A percentile compares a stretch with the other conserved stretches of the same genome.
Conservation (phyloP, 1,140 invertebrate species). For the Cryptotermes secundus region DNA sequence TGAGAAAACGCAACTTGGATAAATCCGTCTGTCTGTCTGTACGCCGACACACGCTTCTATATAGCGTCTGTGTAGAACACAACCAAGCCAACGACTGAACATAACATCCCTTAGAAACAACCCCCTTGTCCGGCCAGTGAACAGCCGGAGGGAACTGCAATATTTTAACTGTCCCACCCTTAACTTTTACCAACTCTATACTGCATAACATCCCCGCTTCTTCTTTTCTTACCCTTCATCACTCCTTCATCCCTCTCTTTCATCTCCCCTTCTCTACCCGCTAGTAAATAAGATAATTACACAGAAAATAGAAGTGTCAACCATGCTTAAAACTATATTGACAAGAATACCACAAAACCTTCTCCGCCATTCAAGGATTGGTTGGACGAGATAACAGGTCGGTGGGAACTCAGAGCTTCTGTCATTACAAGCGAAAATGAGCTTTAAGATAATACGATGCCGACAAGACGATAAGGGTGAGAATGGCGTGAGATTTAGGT, state of each 20-base stretch:
- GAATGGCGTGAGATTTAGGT: conserved; percentile 8
- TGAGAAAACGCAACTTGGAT: no score
- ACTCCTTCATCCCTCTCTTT: conserved; percentile 21
- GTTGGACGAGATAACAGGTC: conserved; percentile 24
- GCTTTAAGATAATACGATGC: not conserved
- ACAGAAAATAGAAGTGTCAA: conserved; percentile 28
- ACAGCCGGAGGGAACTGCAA: not conserved
- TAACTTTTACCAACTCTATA: not conserved
- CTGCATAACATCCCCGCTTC: conserved; percentile 44
- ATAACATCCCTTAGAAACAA: not conserved
- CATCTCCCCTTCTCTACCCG: not conserved
- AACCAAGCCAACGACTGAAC: not conserved
- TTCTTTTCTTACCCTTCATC: conserved; percentile 43
- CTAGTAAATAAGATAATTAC: conserved; percentile 29
- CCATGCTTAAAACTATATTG: conserved; percentile 30
- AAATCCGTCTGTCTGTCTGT: no score
- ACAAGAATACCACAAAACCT: conserved; percentile 19
- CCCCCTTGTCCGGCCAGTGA: not conserved
- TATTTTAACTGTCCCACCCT: not conserved
- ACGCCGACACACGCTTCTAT: no score
- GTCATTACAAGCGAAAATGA: conserved; percentile 20
- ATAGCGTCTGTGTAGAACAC: not conserved
- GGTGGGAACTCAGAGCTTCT: conserved; percentile 9
- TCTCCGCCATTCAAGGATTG: conserved; percentile 29
- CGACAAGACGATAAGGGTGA: conserved; percentile 21